Base-by-base conservation (phyloP, 2,113 vertebrate genomes). In the Mugil cephalus region DNA sequence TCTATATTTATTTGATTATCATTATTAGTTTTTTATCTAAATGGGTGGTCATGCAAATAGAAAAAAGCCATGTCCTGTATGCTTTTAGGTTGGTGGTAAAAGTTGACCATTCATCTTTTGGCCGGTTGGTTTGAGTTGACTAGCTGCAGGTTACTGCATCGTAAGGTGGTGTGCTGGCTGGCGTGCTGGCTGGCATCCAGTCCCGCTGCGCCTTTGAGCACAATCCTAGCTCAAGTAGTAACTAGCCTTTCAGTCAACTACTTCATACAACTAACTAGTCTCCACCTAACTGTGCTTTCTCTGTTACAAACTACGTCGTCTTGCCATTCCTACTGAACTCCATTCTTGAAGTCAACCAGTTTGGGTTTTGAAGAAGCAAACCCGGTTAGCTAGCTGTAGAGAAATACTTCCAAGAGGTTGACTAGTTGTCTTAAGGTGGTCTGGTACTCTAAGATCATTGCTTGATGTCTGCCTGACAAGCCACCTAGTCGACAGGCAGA, bases 21-120 rank as follows among this genome's bases (percentile, higher is more conserved):
- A 30, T 30, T 30, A 30, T 30, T 30, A 30, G 48, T 56, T 66
- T 83, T 75, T 69, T 58, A 80, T 89, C 84, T 87, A 88, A 91
- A 91, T 3, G 42, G 72, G 84, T 92, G 93, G 88, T 93, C 88
- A 92, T 85, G 93, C 93, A 50, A 70, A 88, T 86, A 90, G 60
- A 84, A 89, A 30, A 89, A 88, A 77, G 60, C 59, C 79, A 81
- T 79, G 82, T 87, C 79, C 46, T 24, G 76, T 63, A 74, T 21
- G 65, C 55, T 67, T 69, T 60, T 48, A 70, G 70, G 45, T 71
- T 42, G 46, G 66, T 72, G 66, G 64, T 75, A 50, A 53, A 56
- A 39, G 66, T 64, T 64, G 50, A 43, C 34, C 17, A 45, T 76
- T 73, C 30, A 58, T 60, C 65, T 58, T 18, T 54, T 36, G 67